These are phyloP conservation scores for Homarus americanus DNA, from an alignment of 1,140 invertebrate genomes.

Conservation along the genomic window DNA sequence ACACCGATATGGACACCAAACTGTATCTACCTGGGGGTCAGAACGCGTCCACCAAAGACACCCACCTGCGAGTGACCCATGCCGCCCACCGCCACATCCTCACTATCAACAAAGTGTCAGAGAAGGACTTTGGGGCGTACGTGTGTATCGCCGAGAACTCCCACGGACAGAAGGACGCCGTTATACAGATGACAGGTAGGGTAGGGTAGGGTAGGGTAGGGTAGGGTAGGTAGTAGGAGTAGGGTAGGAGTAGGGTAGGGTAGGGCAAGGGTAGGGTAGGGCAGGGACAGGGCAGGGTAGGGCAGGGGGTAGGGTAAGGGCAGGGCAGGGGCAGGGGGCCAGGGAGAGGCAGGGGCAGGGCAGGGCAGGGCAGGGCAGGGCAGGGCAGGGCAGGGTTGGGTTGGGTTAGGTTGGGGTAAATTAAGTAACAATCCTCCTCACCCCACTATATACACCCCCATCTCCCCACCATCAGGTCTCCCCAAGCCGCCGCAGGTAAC, in stretches of 20 bases:
- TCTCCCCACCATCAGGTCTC: slow-evolving; percentile 28
- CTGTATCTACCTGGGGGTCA: not conserved
- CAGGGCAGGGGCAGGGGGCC: too few relatives aligned
- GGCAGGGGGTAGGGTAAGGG: too few relatives aligned
- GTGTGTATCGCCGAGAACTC: slow-evolving; percentile 87
- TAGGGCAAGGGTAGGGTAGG: too few relatives aligned
- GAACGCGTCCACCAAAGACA: not conserved
- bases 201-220: not conserved
- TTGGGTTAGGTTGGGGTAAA: too few relatives aligned
- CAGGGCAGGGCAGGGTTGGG: too few relatives aligned
- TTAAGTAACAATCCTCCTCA: too few relatives aligned
- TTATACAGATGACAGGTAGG: slow-evolving; percentile 73
- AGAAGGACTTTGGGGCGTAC: slow-evolving; percentile 87
- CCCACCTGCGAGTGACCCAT: slow-evolving; percentile 32
- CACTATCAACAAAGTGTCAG: slow-evolving; percentile 84
- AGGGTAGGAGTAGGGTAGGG: too few relatives aligned
- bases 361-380: too few relatives aligned
- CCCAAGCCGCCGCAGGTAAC: slow-evolving; percentile 40
- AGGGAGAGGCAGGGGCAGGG: too few relatives aligned
- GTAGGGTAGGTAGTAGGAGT: not conserved
- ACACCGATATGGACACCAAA: slow-evolving; percentile 42
- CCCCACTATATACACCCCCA: not conserved
- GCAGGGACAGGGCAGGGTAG: too few relatives aligned
- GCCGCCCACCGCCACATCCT: slow-evolving; percentile 81
- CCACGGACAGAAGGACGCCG: slow-evolving; percentile 80